Conservation (phyloP, 2,888 invertebrate species). For the Nomada ruficornis region DNA sequence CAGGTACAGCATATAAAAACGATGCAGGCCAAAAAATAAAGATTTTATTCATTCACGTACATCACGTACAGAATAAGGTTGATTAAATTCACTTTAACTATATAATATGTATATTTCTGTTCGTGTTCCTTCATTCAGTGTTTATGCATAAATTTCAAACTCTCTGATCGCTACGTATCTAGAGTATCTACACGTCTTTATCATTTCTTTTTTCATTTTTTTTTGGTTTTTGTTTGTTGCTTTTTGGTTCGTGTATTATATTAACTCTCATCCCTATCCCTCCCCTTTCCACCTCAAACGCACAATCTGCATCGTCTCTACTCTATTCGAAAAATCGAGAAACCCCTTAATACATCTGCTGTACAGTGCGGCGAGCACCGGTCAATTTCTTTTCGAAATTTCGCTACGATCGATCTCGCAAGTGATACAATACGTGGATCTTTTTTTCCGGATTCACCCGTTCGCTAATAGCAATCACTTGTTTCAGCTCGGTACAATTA, state of each 20-base stretch:
- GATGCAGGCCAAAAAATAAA: conserved; percentile 82
- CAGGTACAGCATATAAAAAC: conserved; percentile 77
- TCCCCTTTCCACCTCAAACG: not conserved
- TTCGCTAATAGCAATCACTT: not conserved
- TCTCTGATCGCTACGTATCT: conserved; percentile 72
- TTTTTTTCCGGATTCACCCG: not conserved
- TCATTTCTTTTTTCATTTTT: conserved; percentile 21
- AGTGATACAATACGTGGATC: not conserved
- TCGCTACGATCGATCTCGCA: not conserved
- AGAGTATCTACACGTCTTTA: conserved; percentile 73
- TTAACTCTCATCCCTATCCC: not conserved
- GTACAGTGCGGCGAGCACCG: conserved; percentile 44
- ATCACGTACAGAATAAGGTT: conserved; percentile 81
- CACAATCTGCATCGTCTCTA: not conserved
- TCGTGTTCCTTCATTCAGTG: conserved; percentile 14
- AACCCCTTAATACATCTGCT: not conserved
- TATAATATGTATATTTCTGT: conserved; percentile 45
- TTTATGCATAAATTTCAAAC: conserved; percentile 65
- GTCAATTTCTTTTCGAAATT: conserved; percentile 6
- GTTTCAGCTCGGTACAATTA: not conserved
- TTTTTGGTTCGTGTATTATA: conserved; percentile 2
- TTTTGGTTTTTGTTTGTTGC: not conserved
- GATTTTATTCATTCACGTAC: conserved; percentile 80
- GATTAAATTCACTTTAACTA: conserved; percentile 76
- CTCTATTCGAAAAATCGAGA: conserved; percentile 38